Evolutionary conservation across 1,140 invertebrate species (phyloP), one percentile per base, ranked within the genome.

Genomic region (Heliconius melpomene): DNA sequence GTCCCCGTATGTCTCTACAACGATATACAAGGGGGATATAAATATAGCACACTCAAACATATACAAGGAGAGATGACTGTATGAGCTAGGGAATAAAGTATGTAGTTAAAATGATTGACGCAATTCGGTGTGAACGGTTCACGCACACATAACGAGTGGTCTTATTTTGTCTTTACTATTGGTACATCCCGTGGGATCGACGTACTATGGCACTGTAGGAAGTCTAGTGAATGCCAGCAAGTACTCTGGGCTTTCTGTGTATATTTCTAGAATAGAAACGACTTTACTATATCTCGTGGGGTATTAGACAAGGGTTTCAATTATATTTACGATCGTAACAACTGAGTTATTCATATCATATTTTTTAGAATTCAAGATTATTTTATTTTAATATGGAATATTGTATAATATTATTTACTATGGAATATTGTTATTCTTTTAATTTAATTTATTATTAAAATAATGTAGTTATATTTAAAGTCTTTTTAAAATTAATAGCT

Each of bases 131-230:
- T 88, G 85, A 85, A 88, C 88, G 79, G 70, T 83, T 80, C 78
- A 91, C 90, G 46, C 87, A 93, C 91, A 94, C 92, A 90, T 82
- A 74, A 72, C 70, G 60, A 81, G 13, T 77, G 87, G 79, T 92
- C 91, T 89, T 93, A 92, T 94, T 92, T 89, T 89, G 90, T 91
- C 89, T 88, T 89, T 90, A 94, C 90, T 91, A 92, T 88, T 88
- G 83, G 84, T 83, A 91, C 88, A 90, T 93, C 91, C 91, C 91
- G 91, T 87, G 93, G 87, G 91, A 93, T 88, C 88, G 89, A 90
- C 86, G 91, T 87, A 90, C 90, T 89, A 88, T 89, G 84, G 74
- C 79, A 83, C 82, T 85, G 86, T 88, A 90, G 90, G 87, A 89
- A 90, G 86, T 84, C 82, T 90, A 89, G 84, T 91, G 87, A 90